These are phyloP conservation scores for Caenorhabditis panamensis DNA, from an alignment of 2,888 invertebrate genomes.

Conservation along the genomic window DNA sequence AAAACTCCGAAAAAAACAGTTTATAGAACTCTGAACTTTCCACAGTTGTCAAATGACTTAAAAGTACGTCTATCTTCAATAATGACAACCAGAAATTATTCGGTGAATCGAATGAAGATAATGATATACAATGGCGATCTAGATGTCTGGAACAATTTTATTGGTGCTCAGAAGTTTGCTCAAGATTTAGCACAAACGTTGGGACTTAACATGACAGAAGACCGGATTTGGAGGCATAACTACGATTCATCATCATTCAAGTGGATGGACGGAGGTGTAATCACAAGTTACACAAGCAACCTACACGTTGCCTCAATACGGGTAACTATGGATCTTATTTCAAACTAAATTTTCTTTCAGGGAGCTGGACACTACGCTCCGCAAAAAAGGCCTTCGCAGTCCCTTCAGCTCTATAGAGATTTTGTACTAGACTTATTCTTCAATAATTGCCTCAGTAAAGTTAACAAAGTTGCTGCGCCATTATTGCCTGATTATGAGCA, in stretches of 20 bases:
- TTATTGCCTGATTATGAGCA: slow-evolving; percentile 57
- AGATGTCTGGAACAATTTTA: slow-evolving; percentile 66
- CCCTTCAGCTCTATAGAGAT: slow-evolving; percentile 63
- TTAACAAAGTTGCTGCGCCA: slow-evolving; percentile 60
- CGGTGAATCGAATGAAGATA: slow-evolving; percentile 42
- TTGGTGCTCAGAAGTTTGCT: slow-evolving; percentile 71
- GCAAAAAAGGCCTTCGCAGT: slow-evolving; percentile 62
- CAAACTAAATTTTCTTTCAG: slow-evolving; percentile 32
- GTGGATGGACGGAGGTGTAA: slow-evolving; percentile 64
- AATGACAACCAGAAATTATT: slow-evolving; percentile 51
- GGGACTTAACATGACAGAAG: slow-evolving; percentile 51
- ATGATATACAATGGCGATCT: slow-evolving; percentile 74
- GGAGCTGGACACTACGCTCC: slow-evolving; percentile 67
- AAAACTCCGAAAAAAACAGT: no score
- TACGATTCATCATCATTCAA: slow-evolving; percentile 59
- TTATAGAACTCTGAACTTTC: slow-evolving; percentile 45
- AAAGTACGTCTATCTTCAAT: slow-evolving; percentile 38
- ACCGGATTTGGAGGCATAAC: slow-evolving; percentile 62
- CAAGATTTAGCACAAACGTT: slow-evolving; percentile 45
- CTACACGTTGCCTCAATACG: slow-evolving; percentile 59
- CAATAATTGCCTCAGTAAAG: slow-evolving; percentile 62
- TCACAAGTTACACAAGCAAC: slow-evolving; percentile 50
- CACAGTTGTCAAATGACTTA: slow-evolving; percentile 42
- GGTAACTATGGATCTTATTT: slow-evolving; percentile 29
- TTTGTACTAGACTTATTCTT: slow-evolving; percentile 56